phyloP scores from a whole-genome alignment of 2,888 invertebrate genomes.

The Caprella mutica region DNA sequence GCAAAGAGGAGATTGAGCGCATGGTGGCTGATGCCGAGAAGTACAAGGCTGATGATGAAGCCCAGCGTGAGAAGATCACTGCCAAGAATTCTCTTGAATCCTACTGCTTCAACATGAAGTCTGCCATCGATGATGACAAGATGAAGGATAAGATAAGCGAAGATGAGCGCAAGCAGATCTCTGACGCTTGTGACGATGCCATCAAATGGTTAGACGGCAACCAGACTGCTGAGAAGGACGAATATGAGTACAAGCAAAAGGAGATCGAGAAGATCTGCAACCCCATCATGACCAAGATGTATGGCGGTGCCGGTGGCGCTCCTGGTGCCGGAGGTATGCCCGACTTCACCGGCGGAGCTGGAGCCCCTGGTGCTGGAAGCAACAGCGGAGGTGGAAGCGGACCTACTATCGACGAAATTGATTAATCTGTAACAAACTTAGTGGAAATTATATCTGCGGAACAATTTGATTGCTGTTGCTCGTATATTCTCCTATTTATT shows the following conservation, averaged over 20 bases:
- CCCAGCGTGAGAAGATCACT: slow-evolving; percentile 43
- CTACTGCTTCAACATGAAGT: slow-evolving; percentile 55
- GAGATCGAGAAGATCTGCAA: slow-evolving; percentile 83
- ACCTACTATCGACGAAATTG: slow-evolving; percentile 13
- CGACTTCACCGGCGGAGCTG: no score
- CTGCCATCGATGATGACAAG: slow-evolving; percentile 81
- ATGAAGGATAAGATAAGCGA: slow-evolving; percentile 80
- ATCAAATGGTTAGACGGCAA: slow-evolving; percentile 64
- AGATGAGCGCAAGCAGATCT: slow-evolving; percentile 63
- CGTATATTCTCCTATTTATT: no score
- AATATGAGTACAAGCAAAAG: slow-evolving; percentile 89
- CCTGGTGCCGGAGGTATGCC: no score
- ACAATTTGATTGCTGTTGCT: no score
- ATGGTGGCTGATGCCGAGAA: slow-evolving; percentile 50
- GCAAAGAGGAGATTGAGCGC: slow-evolving; percentile 52
- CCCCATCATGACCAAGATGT: slow-evolving; percentile 88
- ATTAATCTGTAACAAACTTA: no score
- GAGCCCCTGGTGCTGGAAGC: slow-evolving; percentile 44
- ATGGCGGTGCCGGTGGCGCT: slow-evolving; percentile 66
- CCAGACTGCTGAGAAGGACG: slow-evolving; percentile 83
- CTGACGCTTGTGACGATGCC: slow-evolving; percentile 78
- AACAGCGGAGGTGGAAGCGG: slow-evolving; percentile 44
- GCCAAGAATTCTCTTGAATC: slow-evolving; percentile 45
- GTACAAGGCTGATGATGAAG: slow-evolving; percentile 46
- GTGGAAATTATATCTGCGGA: no score